Evolutionary conservation across 2,113 vertebrate species (phyloP), one percentile per base, ranked within the genome.

Genomic region (Ctenodactylus gundi): DNA sequence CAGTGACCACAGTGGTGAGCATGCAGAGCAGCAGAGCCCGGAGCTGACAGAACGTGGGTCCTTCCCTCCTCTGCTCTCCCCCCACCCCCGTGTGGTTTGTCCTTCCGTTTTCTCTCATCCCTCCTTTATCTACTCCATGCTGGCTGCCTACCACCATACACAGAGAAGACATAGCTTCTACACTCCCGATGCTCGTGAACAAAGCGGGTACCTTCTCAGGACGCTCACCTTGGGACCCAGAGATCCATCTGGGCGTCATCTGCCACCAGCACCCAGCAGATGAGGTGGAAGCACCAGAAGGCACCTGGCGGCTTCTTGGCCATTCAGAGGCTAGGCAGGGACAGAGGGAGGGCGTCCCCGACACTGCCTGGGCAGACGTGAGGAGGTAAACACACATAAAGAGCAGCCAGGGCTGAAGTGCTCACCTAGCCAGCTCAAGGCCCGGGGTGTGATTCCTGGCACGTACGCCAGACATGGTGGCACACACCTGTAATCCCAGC

Each of bases 291-390:
- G 36, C 3, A 4, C 21, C 31, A 34, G 20, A 51, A 65, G 49
- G 13, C 3, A 0, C 2, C 0, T 4, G 31, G 57, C 3, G 1
- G 75, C 64, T 62, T 62, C 73, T 46, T 31, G 11, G 65, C 39
- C 20, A 31, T 57, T 18, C 7, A 6, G 27, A 21, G 62, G 31
- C 11, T 25, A 7, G n/a, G 2, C 31, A 17, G 64, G 46, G 51
- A 70, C 31, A 1, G 34, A 46, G 41, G 57, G 36, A 29, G 31
- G 62, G 15, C 31, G 12, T 29, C 65, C 36, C 34, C 67, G 85
- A 46, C 51, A 3, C n/a, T n/a, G n/a, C n/a, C n/a, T n/a, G 23
- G 58, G 31, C 77, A 68, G 6, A 92, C 44, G 55, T 15, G 13
- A 14, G 20, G 51, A 88, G 58, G 65, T 58, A n/a, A n/a, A n/a